A percentile compares a stretch with the other conserved stretches of the same genome.
phyloP scores from a whole-genome alignment of 2,113 vertebrate genomes.

The Zosterops lateralis region DNA sequence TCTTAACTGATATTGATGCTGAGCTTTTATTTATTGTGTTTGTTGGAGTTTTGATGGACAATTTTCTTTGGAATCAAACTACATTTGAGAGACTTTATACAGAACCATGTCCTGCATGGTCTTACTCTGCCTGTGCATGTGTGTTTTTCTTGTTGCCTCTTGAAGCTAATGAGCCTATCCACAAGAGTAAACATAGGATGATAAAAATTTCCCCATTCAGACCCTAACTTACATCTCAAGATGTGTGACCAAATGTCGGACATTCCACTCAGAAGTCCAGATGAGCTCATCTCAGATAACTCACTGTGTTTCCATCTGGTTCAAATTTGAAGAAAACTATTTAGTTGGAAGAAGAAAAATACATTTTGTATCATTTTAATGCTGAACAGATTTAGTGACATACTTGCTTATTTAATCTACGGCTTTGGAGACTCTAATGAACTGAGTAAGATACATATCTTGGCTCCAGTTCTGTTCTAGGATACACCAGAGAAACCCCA shows the following conservation, averaged over 20 bases:
- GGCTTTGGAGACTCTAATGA: conserved; percentile 67
- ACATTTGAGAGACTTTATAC: neutral
- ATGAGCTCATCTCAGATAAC: conserved; percentile 76
- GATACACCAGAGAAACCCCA: conserved; percentile 33
- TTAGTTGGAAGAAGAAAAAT: conserved; percentile 74
- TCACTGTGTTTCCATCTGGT: conserved; percentile 76
- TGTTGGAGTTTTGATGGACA: neutral
- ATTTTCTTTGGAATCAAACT: neutral
- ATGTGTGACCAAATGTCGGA: conserved; percentile 47
- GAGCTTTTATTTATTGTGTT: neutral
- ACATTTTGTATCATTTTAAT: conserved; percentile 79
- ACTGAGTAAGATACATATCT: conserved; percentile 63
- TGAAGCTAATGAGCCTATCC: conserved; percentile 23
- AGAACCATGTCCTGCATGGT: neutral
- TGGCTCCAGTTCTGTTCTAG: conserved; percentile 37
- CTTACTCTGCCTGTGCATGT: neutral
- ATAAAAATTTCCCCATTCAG: conserved; percentile 28
- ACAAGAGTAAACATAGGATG: conserved; percentile 37
- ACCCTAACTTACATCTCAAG: conserved; percentile 41
- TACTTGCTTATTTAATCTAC: conserved; percentile 74
- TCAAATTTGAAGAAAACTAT: conserved; percentile 76
- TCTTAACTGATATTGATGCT: neutral
- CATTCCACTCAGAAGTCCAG: conserved; percentile 70
- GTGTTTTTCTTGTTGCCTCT: neutral
- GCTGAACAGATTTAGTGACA: conserved; percentile 77